These are phyloP conservation scores for Ectemnius lituratus DNA, from an alignment of 2,888 invertebrate species.

Conservation along the genomic window DNA sequence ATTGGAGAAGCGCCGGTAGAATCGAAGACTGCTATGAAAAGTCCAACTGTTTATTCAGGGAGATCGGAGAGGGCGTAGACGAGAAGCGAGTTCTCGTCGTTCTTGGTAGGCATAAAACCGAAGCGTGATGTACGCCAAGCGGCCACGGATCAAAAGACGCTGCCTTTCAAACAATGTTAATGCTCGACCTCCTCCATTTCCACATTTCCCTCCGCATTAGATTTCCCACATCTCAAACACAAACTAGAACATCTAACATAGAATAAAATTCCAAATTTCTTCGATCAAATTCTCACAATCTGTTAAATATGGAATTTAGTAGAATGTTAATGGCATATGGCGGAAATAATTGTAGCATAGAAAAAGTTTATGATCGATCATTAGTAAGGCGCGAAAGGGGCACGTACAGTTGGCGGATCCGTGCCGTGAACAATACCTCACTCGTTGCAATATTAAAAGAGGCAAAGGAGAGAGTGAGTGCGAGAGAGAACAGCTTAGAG, in stretches of 20 bases:
- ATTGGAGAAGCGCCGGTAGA: slow-evolving; percentile 20
- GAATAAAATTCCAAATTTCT: no score
- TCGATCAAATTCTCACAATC: no score
- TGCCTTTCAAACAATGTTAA: slow-evolving; percentile 77
- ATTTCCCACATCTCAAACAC: no score
- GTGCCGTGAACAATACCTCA: slow-evolving; percentile 72
- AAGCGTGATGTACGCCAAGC: slow-evolving; percentile 71
- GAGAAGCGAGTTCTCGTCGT: slow-evolving; percentile 34
- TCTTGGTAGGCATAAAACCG: slow-evolving; percentile 72
- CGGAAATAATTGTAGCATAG: slow-evolving; percentile 1
- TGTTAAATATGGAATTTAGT: no score
- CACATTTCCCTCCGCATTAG: not conserved
- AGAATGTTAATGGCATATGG: not conserved
- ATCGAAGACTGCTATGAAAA: slow-evolving; percentile 32
- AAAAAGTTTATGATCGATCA: slow-evolving; percentile 39
- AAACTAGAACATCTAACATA: no score
- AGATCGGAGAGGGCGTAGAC: slow-evolving; percentile 36
- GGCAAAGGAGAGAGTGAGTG: not conserved
- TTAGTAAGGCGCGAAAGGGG: slow-evolving; percentile 52
- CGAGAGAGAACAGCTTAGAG: slow-evolving; percentile 46
- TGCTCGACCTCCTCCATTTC: slow-evolving; percentile 49
- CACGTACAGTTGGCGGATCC: slow-evolving; percentile 66
- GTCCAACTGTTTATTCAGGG: slow-evolving; percentile 59
- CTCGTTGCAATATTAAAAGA: slow-evolving; percentile 64
- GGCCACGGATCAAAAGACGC: slow-evolving; percentile 75